Base-by-base conservation (phyloP, 2,113 vertebrate genomes). In the Garra rufa region DNA sequence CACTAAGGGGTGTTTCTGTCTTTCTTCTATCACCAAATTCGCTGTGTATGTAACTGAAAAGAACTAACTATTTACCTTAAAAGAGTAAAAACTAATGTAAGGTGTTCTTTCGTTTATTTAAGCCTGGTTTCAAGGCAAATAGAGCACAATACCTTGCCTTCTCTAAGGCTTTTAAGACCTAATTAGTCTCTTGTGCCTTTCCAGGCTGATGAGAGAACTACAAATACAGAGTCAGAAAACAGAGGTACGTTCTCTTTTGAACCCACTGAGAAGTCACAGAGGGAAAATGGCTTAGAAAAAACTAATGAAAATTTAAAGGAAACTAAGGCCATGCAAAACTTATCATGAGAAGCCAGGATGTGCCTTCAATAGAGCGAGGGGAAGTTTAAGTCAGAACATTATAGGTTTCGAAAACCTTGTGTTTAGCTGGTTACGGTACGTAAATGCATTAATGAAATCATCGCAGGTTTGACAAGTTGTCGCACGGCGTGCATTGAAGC, bases 141-240 rank as follows among this genome's bases (percentile, higher is more conserved):
- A 86, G 57, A 81, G 50, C 28, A 70, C 70, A 85, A 83, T 80
- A n/a, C 57, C 34, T 55, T 57, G 50, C 55, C 46, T 79, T 81
- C 78, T 85, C 70, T 41, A 28, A 83, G 46, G 65, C 83, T 83
- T 81, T 78, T 57, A 85, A 79, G 71, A 77, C 87, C 30, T 84
- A 85, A 86, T 61, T 85, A 84, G 73, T 84, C 78, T 86, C 86
- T 86, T 57, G 83, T 87, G 83, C 84, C 81, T 88, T 87, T 80
- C 82, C 71, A 65, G 82, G 77, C 83, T 71, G 21, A 88, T 87
- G 73, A 88, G 78, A 81, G 86, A 34, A 88, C 34, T n/a, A 70
- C 34, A 84, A 71, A 74, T 26, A 26, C 61, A 70, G 67, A 76
- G 55, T 52, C 48, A 69, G 78, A 73, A 84, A 76, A 88, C 50